Conservation (phyloP, 2,797 vertebrate species). For the Xenopus petersii region DNA sequence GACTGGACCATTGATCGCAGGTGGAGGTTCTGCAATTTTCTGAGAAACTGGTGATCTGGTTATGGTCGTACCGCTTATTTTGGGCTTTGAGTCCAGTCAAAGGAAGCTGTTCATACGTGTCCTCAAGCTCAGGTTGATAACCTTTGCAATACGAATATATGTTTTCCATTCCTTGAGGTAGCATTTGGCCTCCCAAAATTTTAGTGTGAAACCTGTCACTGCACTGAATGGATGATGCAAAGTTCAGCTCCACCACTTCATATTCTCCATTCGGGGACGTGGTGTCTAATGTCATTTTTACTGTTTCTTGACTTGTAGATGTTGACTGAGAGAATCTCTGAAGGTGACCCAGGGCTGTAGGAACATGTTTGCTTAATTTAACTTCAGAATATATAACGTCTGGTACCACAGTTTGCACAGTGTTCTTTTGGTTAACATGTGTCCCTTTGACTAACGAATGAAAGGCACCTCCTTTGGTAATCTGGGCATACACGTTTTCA, state of each 20-base stretch:
- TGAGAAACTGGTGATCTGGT: slow-evolving; percentile 21
- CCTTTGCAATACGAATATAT: slow-evolving; percentile 13
- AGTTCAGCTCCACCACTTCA: slow-evolving; percentile 34
- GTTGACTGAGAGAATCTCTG: slow-evolving; percentile 48
- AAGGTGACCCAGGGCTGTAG: slow-evolving; percentile 24
- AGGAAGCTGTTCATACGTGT: slow-evolving; percentile 53
- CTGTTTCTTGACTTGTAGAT: slow-evolving; percentile 32
- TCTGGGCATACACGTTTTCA: not conserved
- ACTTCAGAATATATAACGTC: slow-evolving; percentile 64
- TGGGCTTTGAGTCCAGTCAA: not conserved
- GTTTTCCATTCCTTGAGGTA: not conserved
- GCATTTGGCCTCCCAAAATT: not conserved
- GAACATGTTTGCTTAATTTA: slow-evolving; percentile 59
- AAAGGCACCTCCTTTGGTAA: not conserved
- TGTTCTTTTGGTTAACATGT: slow-evolving; percentile 17
- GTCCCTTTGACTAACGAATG: slow-evolving; percentile 39
- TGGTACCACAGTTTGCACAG: not conserved
- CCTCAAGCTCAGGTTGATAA: not conserved
- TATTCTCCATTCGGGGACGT: slow-evolving; percentile 1
- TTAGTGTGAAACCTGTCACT: slow-evolving; percentile 9
- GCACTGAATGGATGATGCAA: slow-evolving; percentile 13
- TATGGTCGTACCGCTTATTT: slow-evolving; percentile 59
- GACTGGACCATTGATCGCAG: slow-evolving; percentile 24
- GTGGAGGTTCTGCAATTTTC: slow-evolving; percentile 7
- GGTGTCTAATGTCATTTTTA: slow-evolving; percentile 45